Base-by-base conservation (phyloP, 2,888 invertebrate genomes). In the Drosophila infuscata region DNA sequence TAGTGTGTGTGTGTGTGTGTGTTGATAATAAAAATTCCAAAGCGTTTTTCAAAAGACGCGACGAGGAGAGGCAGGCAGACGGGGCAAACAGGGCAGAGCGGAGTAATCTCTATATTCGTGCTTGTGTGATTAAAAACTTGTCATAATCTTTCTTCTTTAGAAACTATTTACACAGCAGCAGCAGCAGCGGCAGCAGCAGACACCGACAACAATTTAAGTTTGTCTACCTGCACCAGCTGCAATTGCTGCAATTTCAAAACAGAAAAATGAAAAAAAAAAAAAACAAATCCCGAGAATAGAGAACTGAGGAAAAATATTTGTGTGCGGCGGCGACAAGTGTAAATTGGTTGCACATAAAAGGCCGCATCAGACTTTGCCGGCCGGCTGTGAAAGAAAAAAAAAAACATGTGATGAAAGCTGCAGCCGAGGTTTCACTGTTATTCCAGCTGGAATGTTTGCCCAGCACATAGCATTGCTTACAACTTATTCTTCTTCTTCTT, bases 21-120 rank as follows among this genome's bases (percentile, higher is more conserved):
- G 84, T 73, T 61, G 67, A 83, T 86, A 83, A 81, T 87, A 86
- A 86, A 87, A 88, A 87, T 87, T 86, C 86, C 86, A 70, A 88
- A 88, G 74, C 86, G 88, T 88, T 85, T 87, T 82, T 87, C 87
- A 83, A 85, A 85, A 80, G 81, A 58, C 49, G 48, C 12, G 30
- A 43, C 43, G 43, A 12, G 43, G 32, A 41, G 12, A 11, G 32
- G n/a, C 30, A 29, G 12, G 43, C 29, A n/a, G 25, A 4, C 20
- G 3, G 38, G 15, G 46, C 25, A 46, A 56, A 56, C 25, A 52
- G 36, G 41, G 20, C 30, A 9, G 29, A 30, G 59, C 65, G 49
- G 69, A 72, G 59, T 41, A 41, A 36, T 58, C 46, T 25, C 20
- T 56, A 30, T 29, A 56, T 56, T 62, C 66, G 68, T 74, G 82